These are phyloP conservation scores for Cherax destructor DNA, from an alignment of 1,140 invertebrate species.

Conservation along the genomic window DNA sequence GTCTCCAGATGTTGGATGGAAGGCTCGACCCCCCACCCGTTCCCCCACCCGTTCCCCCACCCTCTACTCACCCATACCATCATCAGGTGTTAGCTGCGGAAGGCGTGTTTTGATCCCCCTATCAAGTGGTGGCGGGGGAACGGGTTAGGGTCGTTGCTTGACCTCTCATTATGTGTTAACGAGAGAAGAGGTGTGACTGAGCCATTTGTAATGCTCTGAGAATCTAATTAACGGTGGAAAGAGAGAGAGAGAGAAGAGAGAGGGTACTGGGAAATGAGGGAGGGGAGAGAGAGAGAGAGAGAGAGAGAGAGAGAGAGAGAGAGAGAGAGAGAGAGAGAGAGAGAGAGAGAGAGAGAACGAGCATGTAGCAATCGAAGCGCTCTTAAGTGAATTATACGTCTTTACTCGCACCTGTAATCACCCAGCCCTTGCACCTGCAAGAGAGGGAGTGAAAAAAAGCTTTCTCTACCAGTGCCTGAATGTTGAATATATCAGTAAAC, in stretches of 20 bases:
- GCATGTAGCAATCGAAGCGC: not conserved
- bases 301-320: not conserved
- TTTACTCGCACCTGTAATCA: not conserved
- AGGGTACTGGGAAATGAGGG: not conserved
- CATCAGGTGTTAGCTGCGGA: not conserved
- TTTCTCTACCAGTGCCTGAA: too few relatives aligned
- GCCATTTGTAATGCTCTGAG: not conserved
- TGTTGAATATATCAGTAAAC: too few relatives aligned
- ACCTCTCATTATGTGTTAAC: not conserved
- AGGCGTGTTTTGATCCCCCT: too few relatives aligned
- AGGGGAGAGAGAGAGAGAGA: not conserved
- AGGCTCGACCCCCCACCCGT: not conserved
- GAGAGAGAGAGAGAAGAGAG: not conserved
- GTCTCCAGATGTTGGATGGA: too few relatives aligned
- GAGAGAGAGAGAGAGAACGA: not conserved
- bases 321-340: too few relatives aligned
- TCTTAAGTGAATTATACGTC: not conserved
- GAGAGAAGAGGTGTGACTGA: too few relatives aligned
- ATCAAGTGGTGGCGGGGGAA: too few relatives aligned
- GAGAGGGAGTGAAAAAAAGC: too few relatives aligned
- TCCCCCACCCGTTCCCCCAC: not conserved
- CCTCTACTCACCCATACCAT: not conserved
- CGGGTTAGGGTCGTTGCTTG: too few relatives aligned
- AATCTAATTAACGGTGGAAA: slow-evolving; percentile 34
- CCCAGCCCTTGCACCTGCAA: not conserved